Evolutionary conservation across 2,797 vertebrate genomes (phyloP).

Genomic region (Hippocampus kuda): DNA sequence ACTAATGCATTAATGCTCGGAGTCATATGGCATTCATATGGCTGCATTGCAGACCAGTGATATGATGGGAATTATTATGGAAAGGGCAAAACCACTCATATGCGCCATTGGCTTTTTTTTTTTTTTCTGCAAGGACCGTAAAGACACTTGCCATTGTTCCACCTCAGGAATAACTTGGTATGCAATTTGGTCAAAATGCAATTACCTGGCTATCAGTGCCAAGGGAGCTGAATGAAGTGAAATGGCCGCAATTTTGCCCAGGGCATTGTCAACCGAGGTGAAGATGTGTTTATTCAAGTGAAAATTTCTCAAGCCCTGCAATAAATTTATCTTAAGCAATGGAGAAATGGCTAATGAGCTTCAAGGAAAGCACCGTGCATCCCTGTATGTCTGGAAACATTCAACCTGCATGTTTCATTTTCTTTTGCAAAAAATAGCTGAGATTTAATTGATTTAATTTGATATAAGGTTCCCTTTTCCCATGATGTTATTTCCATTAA

Average conservation of each 20-base stretch:
- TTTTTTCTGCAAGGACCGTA: slow-evolving; percentile 5
- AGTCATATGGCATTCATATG: slow-evolving; percentile 1
- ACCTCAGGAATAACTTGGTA: slow-evolving; percentile 6
- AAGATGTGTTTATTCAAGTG: slow-evolving; percentile 5
- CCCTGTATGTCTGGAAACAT: neutral
- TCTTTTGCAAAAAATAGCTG: neutral
- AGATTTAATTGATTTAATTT: neutral
- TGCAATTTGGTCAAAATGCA: slow-evolving; percentile 8
- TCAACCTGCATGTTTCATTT: neutral
- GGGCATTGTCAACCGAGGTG: slow-evolving; percentile 2
- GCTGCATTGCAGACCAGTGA: neutral
- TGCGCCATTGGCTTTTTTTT: neutral
- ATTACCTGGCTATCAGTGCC: slow-evolving; percentile 11
- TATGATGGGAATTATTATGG: slow-evolving; percentile 9
- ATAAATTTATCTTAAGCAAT: slow-evolving; percentile 7
- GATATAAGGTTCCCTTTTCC: neutral
- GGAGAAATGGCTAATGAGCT: slow-evolving; percentile 7
- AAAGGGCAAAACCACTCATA: slow-evolving; percentile 8
- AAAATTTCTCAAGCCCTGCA: neutral
- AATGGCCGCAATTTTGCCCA: slow-evolving; percentile 8
- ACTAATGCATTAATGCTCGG: too few species aligned
- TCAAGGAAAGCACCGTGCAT: neutral
- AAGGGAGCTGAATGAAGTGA: slow-evolving; percentile 10
- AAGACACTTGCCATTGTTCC: slow-evolving; percentile 8
- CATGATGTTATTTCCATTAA: neutral